These are phyloP conservation scores for Chromis chromis DNA, from an alignment of 2,797 vertebrate genomes.

Conservation along the genomic window DNA sequence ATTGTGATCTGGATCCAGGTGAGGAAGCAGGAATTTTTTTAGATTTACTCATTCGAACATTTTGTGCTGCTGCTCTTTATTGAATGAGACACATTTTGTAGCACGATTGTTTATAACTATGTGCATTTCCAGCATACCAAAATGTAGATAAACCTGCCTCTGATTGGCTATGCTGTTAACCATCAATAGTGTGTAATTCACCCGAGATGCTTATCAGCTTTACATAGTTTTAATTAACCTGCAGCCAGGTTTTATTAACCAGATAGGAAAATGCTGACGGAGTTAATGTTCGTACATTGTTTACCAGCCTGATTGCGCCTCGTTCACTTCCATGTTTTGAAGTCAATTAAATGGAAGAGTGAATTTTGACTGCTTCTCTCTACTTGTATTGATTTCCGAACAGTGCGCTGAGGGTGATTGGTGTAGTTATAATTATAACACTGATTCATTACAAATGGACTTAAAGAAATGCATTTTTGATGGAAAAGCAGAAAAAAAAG, in stretches of 20 bases:
- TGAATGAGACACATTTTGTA: neutral
- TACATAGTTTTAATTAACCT: conserved; percentile 6
- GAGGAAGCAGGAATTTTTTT: neutral
- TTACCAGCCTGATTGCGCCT: too few species aligned
- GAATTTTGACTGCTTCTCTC: conserved; percentile 32
- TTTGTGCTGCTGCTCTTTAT: neutral
- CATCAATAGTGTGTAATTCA: neutral
- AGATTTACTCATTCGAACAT: neutral
- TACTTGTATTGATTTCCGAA: conserved; percentile 38
- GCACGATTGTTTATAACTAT: neutral
- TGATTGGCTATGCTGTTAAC: neutral
- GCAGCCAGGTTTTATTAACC: conserved; percentile 8
- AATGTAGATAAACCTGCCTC: neutral
- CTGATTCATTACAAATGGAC: conserved; percentile 25
- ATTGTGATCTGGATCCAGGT: neutral
- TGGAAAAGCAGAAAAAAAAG: conserved; percentile 9
- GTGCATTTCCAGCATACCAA: neutral
- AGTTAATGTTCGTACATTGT: neutral
- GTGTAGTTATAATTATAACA: conserved; percentile 34
- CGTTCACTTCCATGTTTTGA: conserved; percentile 8
- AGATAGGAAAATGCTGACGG: conserved; percentile 24
- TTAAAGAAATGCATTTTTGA: conserved; percentile 25
- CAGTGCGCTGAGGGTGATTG: conserved; percentile 1
- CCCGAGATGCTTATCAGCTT: conserved; percentile 8
- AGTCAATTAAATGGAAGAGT: conserved; percentile 49